phyloP scores from a whole-genome alignment of 1,140 invertebrate species.

The Ephestia elutella region DNA sequence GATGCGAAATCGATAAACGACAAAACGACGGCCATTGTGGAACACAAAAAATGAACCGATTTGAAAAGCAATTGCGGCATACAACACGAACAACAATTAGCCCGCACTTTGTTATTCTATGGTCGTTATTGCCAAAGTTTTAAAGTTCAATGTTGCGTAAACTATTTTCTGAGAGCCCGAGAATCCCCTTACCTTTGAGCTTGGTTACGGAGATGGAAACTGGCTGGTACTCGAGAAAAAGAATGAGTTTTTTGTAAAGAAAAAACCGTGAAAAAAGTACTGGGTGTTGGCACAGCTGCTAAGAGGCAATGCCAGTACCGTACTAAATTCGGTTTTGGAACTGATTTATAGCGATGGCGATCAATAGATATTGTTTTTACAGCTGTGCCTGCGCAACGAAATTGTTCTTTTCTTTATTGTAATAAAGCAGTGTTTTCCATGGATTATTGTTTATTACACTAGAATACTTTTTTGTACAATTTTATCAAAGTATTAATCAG shows the following conservation, averaged over 20 bases:
- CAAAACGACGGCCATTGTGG: conserved; percentile 23
- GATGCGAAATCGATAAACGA: conserved; percentile 28
- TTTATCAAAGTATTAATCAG: no score
- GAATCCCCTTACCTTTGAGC: conserved; percentile 13
- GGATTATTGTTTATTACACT: no score
- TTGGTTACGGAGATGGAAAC: conserved; percentile 23
- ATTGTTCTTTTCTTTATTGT: neutral
- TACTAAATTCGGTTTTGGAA: neutral
- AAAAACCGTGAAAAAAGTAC: conserved; percentile 16
- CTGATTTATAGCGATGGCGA: neutral
- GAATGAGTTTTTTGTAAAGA: conserved; percentile 18
- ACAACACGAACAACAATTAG: conserved; percentile 13
- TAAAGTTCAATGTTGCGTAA: conserved; percentile 15
- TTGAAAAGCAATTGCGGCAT: conserved; percentile 22
- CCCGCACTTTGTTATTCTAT: conserved; percentile 10
- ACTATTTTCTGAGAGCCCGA: conserved; percentile 7
- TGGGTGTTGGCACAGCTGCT: conserved; percentile 27
- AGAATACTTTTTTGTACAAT: no score
- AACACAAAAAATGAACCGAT: conserved; percentile 19
- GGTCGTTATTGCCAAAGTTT: conserved; percentile 2
- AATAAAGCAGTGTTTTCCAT: no score
- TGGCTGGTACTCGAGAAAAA: conserved; percentile 24
- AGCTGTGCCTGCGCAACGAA: neutral
- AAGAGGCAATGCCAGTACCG: conserved; percentile 14
- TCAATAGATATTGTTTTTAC: conserved; percentile 5